Percentiles rank a stretch among this genome's conserved stretches.
These are phyloP conservation scores for Dolichotis patagonum DNA, from an alignment of 2,113 vertebrate species.

Conservation along the genomic window DNA sequence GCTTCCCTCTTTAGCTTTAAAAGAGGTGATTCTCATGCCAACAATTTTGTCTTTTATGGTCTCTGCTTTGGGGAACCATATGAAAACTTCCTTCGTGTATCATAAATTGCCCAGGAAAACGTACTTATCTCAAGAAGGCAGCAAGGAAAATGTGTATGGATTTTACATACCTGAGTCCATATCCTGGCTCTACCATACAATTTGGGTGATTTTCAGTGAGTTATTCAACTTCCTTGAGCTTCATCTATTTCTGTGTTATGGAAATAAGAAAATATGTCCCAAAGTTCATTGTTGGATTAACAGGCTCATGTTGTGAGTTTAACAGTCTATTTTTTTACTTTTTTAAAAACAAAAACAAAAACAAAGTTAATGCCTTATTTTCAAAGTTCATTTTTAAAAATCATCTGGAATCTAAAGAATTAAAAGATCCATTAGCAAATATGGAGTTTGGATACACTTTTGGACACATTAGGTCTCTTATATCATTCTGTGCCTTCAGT, in stretches of 20 bases:
- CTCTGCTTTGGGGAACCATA: not conserved
- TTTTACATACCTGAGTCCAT: not conserved
- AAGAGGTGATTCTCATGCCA: not conserved
- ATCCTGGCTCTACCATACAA: not conserved
- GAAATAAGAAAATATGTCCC: slow-evolving; percentile 29
- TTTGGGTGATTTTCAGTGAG: not conserved
- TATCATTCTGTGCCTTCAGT: not conserved
- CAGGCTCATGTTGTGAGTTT: not conserved
- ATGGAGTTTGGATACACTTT: not conserved
- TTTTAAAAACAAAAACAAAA: slow-evolving; percentile 37
- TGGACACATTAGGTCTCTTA: not conserved
- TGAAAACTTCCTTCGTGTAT: not conserved
- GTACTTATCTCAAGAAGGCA: not conserved
- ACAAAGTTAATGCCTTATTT: not conserved
- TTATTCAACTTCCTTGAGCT: not conserved
- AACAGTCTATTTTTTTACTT: not conserved
- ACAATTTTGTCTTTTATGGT: not conserved
- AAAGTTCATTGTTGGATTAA: not conserved
- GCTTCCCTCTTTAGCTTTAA: not conserved
- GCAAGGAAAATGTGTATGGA: not conserved
- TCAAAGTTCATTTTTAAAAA: not conserved
- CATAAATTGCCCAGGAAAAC: not conserved
- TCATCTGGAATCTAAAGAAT: slow-evolving; percentile 9
- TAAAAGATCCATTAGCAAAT: not conserved
- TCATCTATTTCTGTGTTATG: not conserved